phyloP scores from a whole-genome alignment of 2,113 vertebrate species.

The Bungarus multicinctus region DNA sequence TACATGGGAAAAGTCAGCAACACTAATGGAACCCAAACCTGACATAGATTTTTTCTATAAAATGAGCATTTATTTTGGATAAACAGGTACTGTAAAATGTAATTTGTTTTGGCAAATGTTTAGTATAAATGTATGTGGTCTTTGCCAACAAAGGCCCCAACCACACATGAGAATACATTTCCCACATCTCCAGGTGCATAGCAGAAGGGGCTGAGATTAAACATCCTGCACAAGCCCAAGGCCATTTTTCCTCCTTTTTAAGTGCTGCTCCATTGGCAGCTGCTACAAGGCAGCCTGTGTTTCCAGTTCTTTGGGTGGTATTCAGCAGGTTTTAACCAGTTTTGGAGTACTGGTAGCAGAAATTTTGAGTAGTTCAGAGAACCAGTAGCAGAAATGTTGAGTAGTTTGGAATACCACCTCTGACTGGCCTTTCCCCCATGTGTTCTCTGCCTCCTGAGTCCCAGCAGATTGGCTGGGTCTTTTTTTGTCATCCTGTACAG shows the following conservation, averaged over 20 bases:
- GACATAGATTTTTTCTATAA: not conserved
- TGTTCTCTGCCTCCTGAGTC: too few relatives aligned
- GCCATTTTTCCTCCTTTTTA: not conserved
- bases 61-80: not conserved
- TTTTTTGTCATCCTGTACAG: too few relatives aligned
- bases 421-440: too few relatives aligned
- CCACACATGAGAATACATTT: not conserved
- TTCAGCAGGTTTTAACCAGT: too few relatives aligned
- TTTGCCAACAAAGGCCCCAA: not conserved
- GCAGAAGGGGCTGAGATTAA: not conserved
- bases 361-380: too few relatives aligned
- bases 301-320: not conserved
- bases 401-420: too few relatives aligned
- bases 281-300: not conserved
- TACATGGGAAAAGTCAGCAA: not conserved
- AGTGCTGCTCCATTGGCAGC: not conserved
- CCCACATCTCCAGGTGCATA: not conserved
- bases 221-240: not conserved
- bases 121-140: not conserved
- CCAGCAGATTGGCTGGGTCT: too few relatives aligned
- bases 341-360: too few relatives aligned
- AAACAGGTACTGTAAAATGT: not conserved
- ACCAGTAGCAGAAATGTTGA: too few relatives aligned
- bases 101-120: not conserved
- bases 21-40: not conserved